Base-by-base conservation (phyloP, 23 tunicate genomes). In the Diplosoma virens region DNA sequence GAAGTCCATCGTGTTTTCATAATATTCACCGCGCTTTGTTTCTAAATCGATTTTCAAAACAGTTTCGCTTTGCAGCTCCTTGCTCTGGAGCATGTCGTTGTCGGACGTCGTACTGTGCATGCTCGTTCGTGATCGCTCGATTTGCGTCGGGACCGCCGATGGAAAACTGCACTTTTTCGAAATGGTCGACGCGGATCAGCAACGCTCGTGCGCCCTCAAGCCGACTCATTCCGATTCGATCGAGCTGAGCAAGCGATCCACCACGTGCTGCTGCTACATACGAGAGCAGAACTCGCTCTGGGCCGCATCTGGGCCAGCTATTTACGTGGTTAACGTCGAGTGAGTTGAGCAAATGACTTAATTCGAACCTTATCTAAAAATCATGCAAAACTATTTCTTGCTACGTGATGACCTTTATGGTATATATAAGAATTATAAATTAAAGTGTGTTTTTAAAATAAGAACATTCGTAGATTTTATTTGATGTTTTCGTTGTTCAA, bases 1-100 rank as follows among this genome's bases (percentile, higher is more conserved):
- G n/a, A n/a, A n/a, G n/a, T n/a, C n/a, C n/a, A n/a, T n/a, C n/a
- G n/a, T 46, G 53, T 17, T 46, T 46, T 17, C 16, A 17, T 14
- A 46, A 46, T 46, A 14, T 14, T 46, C 53, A 14, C 14, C 17
- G 14, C 53, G 17, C 14, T 46, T 46, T 46, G 53, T 14, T 46
- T 46, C 17, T 46, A 14, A 46, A 46, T 14, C 17, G 14, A 46
- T 46, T 46, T 46, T 46, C 53, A 46, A 46, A 14, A 14, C 50
- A 41, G 50, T 73, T 32, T 56, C 65, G 45, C 32, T 25, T 52
- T 80, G 34, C 80, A 86, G 92, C 25, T 37, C 63, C 32, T 59
- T 78, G 11, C 32, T 66, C 29, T 86, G 92, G 92, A 86, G 92
- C 36, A 86, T 79, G 84, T 86, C 84, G 30, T 55, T 86, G n/a